Conservation (phyloP, 2,797 vertebrate species). For the Lagorchestes hirsutus region DNA sequence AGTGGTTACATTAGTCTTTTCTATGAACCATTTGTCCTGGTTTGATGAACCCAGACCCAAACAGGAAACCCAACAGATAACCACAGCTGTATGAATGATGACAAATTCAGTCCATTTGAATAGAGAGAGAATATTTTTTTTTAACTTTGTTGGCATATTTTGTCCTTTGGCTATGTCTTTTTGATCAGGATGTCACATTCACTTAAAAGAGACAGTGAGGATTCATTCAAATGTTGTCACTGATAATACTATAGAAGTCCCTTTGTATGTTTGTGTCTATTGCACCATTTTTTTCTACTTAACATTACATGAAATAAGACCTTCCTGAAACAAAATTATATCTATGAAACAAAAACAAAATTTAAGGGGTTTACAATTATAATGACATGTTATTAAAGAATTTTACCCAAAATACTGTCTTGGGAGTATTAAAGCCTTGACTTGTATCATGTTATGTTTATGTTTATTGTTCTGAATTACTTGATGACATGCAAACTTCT, state of each 20-base stretch:
- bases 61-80: slow-evolving; percentile 82
- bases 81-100: slow-evolving; percentile 71
- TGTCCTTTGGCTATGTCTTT: slow-evolving; percentile 31
- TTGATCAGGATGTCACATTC: background rate
- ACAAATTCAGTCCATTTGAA: slow-evolving; percentile 74
- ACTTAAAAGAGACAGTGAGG: background rate
- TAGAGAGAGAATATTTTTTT: slow-evolving; percentile 42
- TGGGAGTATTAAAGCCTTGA: background rate
- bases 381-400: slow-evolving; percentile 7
- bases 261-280: background rate
- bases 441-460: slow-evolving; percentile 37
- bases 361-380: slow-evolving; percentile 11
- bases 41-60: slow-evolving; percentile 75
- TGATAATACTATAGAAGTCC: background rate
- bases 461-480: background rate
- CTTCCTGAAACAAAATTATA: background rate
- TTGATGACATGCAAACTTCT: background rate
- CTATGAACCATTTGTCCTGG: slow-evolving; percentile 70
- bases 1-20: slow-evolving; percentile 45
- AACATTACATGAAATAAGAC: background rate
- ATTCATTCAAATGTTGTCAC: background rate
- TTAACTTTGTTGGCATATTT: background rate
- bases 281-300: background rate
- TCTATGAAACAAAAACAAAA: background rate
- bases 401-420: background rate